Evolutionary conservation across 2,797 vertebrate species (phyloP), one percentile per base, ranked within the genome.

Genomic region (Huso huso): DNA sequence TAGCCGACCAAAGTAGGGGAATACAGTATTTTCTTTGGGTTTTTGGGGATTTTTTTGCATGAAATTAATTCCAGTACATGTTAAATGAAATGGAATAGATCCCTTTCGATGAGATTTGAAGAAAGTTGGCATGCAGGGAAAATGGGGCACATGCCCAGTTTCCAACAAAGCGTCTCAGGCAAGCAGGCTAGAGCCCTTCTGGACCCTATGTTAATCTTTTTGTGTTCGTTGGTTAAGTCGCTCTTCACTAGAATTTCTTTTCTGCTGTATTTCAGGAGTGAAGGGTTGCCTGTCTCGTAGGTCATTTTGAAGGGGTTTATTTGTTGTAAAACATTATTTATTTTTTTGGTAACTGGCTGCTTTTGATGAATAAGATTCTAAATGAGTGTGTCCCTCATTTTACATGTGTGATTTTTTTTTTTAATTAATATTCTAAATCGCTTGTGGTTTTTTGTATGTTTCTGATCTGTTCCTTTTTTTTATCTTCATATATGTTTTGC

Each of bases 261-360:
- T 86, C 84, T 86, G 79, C 87, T 88, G 64, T 82, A 80, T 86
- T 87, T 80, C 84, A 84, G 85, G 78, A 86, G 72, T 79, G 77
- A 81, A 85, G 78, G 81, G 80, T 87, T 89, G 76, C 79, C 84
- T 70, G 0, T 82, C 76, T 73, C 75, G 72, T 90, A 86, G 82
- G 82, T 87, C 85, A 87, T 78, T 79, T 74, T 83, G 72, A 68
- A 84, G 85, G 79, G 78, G 78, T 87, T 68, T 83, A 53, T 68
- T 68, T 76, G 53, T 63, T 15, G 66, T 48, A 57, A 52, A 69
- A 23, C 58, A 0, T 52, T 62, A 13, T 62, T 6, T 48, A n/a
- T 68, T 64, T 65, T 60, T 61, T 49, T 18, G 68, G 15, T 51
- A 65, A 50, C 51, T 67, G 51, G 57, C 63, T 71, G 66, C 18